Evolutionary conservation across 2,888 invertebrate genomes (phyloP).

Genomic region (Cistogaster globosa): DNA sequence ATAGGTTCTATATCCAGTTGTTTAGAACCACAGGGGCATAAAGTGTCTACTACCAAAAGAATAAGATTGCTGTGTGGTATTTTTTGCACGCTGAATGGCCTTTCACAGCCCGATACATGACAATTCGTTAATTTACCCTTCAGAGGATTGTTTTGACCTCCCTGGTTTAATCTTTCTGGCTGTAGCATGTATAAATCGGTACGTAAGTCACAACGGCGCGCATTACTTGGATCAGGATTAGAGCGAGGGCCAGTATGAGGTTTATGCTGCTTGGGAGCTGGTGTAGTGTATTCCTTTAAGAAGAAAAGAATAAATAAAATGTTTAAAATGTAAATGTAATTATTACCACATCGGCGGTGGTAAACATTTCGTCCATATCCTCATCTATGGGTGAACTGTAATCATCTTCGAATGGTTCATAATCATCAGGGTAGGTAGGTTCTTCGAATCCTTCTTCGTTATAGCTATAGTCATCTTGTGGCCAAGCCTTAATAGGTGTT

Average conservation of each 20-base stretch:
- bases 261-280: constrained; percentile 80
- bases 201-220: constrained; percentile 93
- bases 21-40: constrained; percentile 94
- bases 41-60: constrained; percentile 92
- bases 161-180: constrained; percentile 90
- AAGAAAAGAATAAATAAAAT: neutral
- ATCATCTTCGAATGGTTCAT: constrained; percentile 80
- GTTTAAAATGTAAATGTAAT: no score
- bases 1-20: constrained; percentile 91
- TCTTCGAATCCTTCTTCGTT: constrained; percentile 81
- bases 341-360: constrained; percentile 81
- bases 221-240: constrained; percentile 85
- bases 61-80: constrained; percentile 95
- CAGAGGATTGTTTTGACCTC: constrained; percentile 90
- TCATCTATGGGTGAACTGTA: constrained; percentile 81
- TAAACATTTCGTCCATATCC: constrained; percentile 81
- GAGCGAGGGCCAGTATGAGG: constrained; percentile 81
- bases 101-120: constrained; percentile 93
- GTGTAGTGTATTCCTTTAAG: constrained; percentile 80
- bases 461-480: constrained; percentile 81
- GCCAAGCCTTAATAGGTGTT: constrained; percentile 80
- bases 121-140: constrained; percentile 95
- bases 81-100: constrained; percentile 96
- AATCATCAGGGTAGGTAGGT: constrained; percentile 81
- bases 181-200: constrained; percentile 94